Conservation (phyloP, 2,797 vertebrate genomes). For the Picus viridis region DNA sequence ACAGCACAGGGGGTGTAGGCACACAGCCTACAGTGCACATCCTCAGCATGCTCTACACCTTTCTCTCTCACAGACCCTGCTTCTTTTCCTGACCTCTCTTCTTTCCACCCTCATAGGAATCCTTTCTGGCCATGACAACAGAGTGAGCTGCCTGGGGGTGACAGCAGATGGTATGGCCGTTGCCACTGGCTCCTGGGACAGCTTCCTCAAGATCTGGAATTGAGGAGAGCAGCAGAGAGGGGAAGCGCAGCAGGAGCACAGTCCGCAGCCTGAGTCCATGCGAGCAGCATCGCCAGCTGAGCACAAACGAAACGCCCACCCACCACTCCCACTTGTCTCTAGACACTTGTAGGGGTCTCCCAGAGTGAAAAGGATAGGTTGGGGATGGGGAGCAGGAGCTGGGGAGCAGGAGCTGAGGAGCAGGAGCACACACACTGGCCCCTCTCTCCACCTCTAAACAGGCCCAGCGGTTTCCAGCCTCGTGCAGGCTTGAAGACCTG, state of each 20-base stretch:
- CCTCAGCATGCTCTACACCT: not conserved
- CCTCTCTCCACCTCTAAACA: conserved; percentile 1
- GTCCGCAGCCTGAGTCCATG: not conserved
- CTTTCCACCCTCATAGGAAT: conserved; percentile 79
- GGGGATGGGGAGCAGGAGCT: not conserved
- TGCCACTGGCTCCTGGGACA: conserved; percentile 98
- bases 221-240: conserved; percentile 64
- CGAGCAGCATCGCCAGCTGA: not conserved
- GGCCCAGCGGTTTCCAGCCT: not conserved
- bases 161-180: conserved; percentile 93
- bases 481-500: not conserved
- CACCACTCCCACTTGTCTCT: conserved; percentile 52
- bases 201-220: conserved; percentile 99
- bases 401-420: not conserved
- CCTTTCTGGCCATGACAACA: conserved; percentile 95
- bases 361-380: not conserved
- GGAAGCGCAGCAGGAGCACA: not conserved
- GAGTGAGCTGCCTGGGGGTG: conserved; percentile 96
- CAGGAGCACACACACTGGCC: not conserved
- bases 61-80: not conserved
- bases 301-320: conserved; percentile 11
- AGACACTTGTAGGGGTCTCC: conserved; percentile 47
- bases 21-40: rapidly evolving
- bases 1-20: rapidly evolving
- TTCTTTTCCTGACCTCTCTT: conserved; percentile 75